Evolutionary conservation across 2,888 invertebrate genomes (phyloP).

Genomic region (Trisateles emortualis): DNA sequence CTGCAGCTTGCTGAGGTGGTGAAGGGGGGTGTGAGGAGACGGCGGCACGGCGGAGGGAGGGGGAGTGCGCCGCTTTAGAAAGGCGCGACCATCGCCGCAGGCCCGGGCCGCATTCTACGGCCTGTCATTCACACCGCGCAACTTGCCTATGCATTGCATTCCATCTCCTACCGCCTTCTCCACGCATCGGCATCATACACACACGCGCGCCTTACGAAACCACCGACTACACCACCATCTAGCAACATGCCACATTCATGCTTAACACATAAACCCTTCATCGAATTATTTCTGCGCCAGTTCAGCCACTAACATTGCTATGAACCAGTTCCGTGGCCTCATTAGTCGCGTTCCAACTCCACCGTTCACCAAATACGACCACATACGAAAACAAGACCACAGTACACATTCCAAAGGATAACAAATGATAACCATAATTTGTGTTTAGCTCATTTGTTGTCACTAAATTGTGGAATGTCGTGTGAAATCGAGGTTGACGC

Average conservation of each 20-base stretch:
- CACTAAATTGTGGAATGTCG: slow-evolving; percentile 87
- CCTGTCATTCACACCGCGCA: slow-evolving; percentile 87
- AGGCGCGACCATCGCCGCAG: slow-evolving; percentile 87
- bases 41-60: slow-evolving; percentile 63
- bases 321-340: slow-evolving; percentile 82
- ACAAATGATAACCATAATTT: slow-evolving; percentile 85
- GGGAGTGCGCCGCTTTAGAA: slow-evolving; percentile 85
- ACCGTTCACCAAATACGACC: slow-evolving; percentile 66
- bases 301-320: slow-evolving; percentile 73
- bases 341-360: slow-evolving; percentile 65
- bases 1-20: slow-evolving; percentile 77
- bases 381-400: slow-evolving; percentile 68
- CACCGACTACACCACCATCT: slow-evolving; percentile 63
- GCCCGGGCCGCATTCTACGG: slow-evolving; percentile 86
- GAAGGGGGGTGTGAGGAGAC: slow-evolving; percentile 67
- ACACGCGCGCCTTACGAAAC: slow-evolving; percentile 76
- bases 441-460: slow-evolving; percentile 87
- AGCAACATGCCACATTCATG: slow-evolving; percentile 68
- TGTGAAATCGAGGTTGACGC: slow-evolving; percentile 85
- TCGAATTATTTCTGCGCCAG: slow-evolving; percentile 80
- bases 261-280: slow-evolving; percentile 73
- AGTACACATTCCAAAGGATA: slow-evolving; percentile 79
- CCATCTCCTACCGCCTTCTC: slow-evolving; percentile 81
- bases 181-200: slow-evolving; percentile 68
- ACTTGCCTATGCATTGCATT: slow-evolving; percentile 86